Conservation (phyloP, 2,113 vertebrate genomes). For the Gnathonemus echidnorhynchus region DNA sequence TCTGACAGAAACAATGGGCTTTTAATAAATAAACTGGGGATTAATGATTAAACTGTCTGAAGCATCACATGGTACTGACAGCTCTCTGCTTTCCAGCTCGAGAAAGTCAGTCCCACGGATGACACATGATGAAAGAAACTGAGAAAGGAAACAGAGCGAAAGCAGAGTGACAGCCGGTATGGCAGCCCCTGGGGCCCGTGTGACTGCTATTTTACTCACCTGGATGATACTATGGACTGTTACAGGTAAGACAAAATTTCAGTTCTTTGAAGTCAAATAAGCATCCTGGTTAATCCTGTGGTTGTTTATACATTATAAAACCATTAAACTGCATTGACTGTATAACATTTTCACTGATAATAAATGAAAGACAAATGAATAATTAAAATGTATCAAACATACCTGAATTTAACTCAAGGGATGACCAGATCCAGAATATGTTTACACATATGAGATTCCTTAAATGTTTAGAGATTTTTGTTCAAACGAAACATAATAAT, state of each 20-base stretch:
- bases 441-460: background rate
- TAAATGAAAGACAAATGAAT: background rate
- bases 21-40: background rate
- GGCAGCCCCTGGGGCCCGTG: background rate
- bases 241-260: background rate
- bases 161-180: background rate
- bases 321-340: background rate
- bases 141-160: background rate
- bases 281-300: background rate
- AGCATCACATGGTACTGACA: background rate
- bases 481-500: background rate
- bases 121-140: background rate
- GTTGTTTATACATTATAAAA: background rate
- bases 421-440: background rate
- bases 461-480: background rate
- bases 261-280: background rate
- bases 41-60: conserved; percentile 1
- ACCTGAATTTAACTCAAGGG: background rate
- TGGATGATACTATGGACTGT: background rate
- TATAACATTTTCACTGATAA: background rate
- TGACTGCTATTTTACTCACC: background rate
- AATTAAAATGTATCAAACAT: background rate
- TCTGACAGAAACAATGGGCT: background rate
- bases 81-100: background rate
- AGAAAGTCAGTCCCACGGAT: background rate